Percentiles rank a stretch among this genome's conserved stretches.
Evolutionary conservation across 2,888 invertebrate genomes (phyloP).

Genomic region (Zelleria hepariella): DNA sequence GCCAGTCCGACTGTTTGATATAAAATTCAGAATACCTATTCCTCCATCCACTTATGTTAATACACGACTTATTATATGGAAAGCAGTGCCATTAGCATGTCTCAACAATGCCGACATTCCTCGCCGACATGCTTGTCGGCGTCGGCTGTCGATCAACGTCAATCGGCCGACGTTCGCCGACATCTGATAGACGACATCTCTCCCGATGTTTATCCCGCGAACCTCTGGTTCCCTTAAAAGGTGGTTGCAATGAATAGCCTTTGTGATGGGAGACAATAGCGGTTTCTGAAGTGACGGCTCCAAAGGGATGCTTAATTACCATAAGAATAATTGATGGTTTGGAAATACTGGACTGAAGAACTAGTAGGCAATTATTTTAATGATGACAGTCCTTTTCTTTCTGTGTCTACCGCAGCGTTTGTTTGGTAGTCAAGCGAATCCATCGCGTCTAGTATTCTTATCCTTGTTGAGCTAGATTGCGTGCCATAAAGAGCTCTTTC

Average conservation of each 20-base stretch:
- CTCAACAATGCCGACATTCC: slow-evolving; percentile 23
- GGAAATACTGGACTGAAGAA: background rate
- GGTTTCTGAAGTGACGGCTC: background rate
- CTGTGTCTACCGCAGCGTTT: background rate
- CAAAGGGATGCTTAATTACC: background rate
- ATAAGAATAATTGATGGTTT: slow-evolving; percentile 1
- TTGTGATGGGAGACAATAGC: slow-evolving; percentile 10
- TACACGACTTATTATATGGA: slow-evolving; percentile 59
- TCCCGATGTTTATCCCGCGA: slow-evolving; percentile 53
- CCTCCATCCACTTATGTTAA: slow-evolving; percentile 18
- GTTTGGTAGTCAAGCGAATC: too few species aligned
- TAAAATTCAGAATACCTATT: slow-evolving; percentile 31
- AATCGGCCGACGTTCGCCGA: slow-evolving; percentile 35
- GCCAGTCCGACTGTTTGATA: slow-evolving; percentile 23
- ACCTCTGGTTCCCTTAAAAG: slow-evolving; percentile 64
- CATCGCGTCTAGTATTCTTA: too few species aligned
- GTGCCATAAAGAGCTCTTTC: too few species aligned
- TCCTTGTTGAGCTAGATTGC: too few species aligned
- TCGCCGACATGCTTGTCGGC: slow-evolving; percentile 14
- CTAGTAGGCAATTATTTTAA: background rate
- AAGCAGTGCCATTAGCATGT: slow-evolving; percentile 66
- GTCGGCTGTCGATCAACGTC: slow-evolving; percentile 63
- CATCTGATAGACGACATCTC: slow-evolving; percentile 16
- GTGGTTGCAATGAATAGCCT: slow-evolving; percentile 28
- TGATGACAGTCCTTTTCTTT: background rate